Percentiles rank a stretch among this genome's conserved stretches.
Evolutionary conservation across 2,113 vertebrate species (phyloP).

Genomic region (Cariama cristata): DNA sequence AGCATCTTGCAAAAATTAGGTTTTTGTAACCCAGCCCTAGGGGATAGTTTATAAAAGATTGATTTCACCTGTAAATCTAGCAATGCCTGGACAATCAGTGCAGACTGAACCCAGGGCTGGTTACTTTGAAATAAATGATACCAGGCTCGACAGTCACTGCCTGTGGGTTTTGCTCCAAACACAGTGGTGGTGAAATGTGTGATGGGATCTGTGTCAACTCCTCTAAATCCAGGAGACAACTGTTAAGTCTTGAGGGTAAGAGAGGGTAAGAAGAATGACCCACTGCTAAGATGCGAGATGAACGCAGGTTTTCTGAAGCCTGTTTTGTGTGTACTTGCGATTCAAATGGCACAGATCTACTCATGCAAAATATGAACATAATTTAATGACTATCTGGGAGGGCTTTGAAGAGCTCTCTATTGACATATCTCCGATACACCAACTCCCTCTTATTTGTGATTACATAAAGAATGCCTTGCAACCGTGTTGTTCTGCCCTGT

Average conservation of each 20-base stretch:
- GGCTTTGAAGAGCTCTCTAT: background rate
- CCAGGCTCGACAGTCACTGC: background rate
- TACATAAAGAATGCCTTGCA: slow-evolving; percentile 28
- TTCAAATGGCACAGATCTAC: background rate
- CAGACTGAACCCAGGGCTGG: background rate
- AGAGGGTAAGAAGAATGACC: background rate
- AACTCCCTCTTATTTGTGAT: background rate
- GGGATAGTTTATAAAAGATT: background rate
- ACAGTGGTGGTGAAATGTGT: background rate
- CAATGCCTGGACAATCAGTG: background rate
- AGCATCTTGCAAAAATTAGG: background rate
- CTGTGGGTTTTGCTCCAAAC: background rate
- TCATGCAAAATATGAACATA: rapidly evolving
- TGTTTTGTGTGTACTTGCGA: background rate
- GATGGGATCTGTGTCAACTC: background rate
- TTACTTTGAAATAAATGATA: background rate
- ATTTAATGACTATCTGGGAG: background rate
- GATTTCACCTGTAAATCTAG: background rate
- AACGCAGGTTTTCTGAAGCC: background rate
- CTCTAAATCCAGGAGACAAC: background rate
- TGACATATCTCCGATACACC: background rate
- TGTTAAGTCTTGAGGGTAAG: background rate
- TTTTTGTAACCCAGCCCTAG: background rate
- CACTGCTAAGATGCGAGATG: background rate
- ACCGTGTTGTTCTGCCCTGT: slow-evolving; percentile 29